Percentiles rank a stretch among this genome's conserved stretches.
Evolutionary conservation across 2,888 invertebrate species (phyloP).

Genomic region (Leucania comma): DNA sequence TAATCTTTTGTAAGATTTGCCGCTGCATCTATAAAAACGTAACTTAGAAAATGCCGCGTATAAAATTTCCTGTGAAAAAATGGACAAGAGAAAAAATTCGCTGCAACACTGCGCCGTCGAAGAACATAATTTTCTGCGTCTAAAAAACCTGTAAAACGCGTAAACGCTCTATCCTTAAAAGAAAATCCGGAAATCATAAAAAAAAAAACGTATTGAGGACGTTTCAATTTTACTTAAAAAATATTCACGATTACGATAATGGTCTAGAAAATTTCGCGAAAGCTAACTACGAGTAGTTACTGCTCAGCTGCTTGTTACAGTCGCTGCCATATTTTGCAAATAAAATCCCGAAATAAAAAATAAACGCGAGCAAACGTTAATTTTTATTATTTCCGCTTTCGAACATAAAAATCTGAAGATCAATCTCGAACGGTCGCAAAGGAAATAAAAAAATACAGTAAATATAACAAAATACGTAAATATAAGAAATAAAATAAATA

Average conservation of each 20-base stretch:
- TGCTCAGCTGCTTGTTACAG: not conserved
- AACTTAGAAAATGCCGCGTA: not conserved
- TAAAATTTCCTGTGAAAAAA: not conserved
- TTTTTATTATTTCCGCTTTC: conserved; percentile 11
- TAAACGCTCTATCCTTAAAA: not conserved
- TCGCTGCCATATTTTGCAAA: not conserved
- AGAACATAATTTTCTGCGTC: not conserved
- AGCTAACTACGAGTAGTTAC: too few relatives aligned
- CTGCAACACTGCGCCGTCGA: not conserved
- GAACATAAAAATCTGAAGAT: not conserved
- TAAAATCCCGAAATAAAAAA: not conserved
- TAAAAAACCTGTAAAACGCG: conserved; percentile 1
- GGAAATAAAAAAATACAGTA: not conserved
- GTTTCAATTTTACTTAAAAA: not conserved
- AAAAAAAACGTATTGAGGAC: not conserved
- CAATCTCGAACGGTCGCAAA: not conserved
- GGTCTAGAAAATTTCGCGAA: not conserved
- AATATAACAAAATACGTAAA: not conserved
- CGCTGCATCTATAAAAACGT: not conserved
- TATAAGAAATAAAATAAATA: not conserved
- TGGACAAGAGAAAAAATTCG: too few relatives aligned
- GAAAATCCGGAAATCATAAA: not conserved
- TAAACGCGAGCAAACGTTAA: not conserved
- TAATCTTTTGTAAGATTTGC: not conserved
- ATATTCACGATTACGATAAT: not conserved